Conservation (phyloP, 2,113 vertebrate genomes). For the Solea solea region DNA sequence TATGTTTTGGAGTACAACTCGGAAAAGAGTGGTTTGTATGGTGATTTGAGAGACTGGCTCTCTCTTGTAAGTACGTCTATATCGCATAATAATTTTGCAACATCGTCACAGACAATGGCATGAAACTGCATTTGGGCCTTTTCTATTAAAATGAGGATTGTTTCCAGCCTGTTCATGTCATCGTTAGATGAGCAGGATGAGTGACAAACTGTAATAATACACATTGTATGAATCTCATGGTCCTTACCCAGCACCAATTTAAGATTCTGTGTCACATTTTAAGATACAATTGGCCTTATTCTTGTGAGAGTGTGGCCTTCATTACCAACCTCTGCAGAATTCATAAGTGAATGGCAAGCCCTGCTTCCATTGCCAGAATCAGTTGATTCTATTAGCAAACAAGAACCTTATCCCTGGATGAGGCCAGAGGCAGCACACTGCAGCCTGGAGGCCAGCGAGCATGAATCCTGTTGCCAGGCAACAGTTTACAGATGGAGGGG, state of each 20-base stretch:
- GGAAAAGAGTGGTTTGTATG: slow-evolving; percentile 19
- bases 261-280: slow-evolving; percentile 27
- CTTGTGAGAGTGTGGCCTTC: slow-evolving; percentile 36
- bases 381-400: slow-evolving; percentile 61
- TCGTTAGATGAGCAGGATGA: slow-evolving; percentile 11
- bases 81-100: slow-evolving; percentile 70
- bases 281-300: slow-evolving; percentile 14
- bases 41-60: slow-evolving; percentile 26
- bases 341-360: slow-evolving; percentile 38
- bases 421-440: slow-evolving; percentile 76
- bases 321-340: slow-evolving; percentile 57
- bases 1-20: slow-evolving; percentile 1
- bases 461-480: slow-evolving; percentile 81
- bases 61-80: slow-evolving; percentile 41
- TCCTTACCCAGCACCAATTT: neutral
- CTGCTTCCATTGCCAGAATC: slow-evolving; percentile 45
- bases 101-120: slow-evolving; percentile 69
- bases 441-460: slow-evolving; percentile 76
- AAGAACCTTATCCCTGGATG: slow-evolving; percentile 62
- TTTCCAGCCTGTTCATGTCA: slow-evolving; percentile 23
- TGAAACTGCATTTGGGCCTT: slow-evolving; percentile 24
- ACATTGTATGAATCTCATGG: slow-evolving; percentile 7
- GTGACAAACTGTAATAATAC: slow-evolving; percentile 14
- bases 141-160: slow-evolving; percentile 41
- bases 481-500: slow-evolving; percentile 73